Conservation (phyloP, 2,888 invertebrate genomes). For the Diarsia dahlii region DNA sequence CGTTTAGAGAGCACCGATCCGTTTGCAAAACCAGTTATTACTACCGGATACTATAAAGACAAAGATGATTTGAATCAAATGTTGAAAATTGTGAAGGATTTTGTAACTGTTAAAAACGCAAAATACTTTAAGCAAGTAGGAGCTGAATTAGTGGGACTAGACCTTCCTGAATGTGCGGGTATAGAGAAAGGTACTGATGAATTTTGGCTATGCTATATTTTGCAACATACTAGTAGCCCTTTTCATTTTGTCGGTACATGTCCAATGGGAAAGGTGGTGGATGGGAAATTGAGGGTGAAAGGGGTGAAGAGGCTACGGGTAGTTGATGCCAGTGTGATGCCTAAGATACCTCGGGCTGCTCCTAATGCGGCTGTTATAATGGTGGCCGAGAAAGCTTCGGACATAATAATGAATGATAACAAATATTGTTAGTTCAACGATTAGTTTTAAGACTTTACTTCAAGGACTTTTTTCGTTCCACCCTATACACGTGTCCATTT, state of each 20-base stretch:
- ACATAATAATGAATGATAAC: slow-evolving; percentile 32
- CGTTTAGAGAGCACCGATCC: slow-evolving; percentile 66
- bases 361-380: slow-evolving; percentile 86
- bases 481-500: not conserved
- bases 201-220: slow-evolving; percentile 70
- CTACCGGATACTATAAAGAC: slow-evolving; percentile 39
- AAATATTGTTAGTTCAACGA: not conserved
- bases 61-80: slow-evolving; percentile 50
- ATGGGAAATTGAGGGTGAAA: slow-evolving; percentile 85
- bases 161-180: slow-evolving; percentile 60
- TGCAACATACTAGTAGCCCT: slow-evolving; percentile 89
- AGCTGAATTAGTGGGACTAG: slow-evolving; percentile 61
- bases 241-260: slow-evolving; percentile 93
- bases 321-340: slow-evolving; percentile 81
- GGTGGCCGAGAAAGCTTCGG: slow-evolving; percentile 53
- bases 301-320: slow-evolving; percentile 64
- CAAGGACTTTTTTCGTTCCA: not conserved
- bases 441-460: not conserved
- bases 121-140: slow-evolving; percentile 61
- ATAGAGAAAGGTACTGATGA: slow-evolving; percentile 48
- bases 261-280: slow-evolving; percentile 94
- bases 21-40: slow-evolving; percentile 61
- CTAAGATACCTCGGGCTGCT: slow-evolving; percentile 88
- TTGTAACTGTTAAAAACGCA: slow-evolving; percentile 57
- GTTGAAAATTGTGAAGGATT: slow-evolving; percentile 59